Percentiles rank a stretch among this genome's conserved stretches.
Conservation (phyloP, 2,113 vertebrate genomes). For the Sakesphorus luctuosus region DNA sequence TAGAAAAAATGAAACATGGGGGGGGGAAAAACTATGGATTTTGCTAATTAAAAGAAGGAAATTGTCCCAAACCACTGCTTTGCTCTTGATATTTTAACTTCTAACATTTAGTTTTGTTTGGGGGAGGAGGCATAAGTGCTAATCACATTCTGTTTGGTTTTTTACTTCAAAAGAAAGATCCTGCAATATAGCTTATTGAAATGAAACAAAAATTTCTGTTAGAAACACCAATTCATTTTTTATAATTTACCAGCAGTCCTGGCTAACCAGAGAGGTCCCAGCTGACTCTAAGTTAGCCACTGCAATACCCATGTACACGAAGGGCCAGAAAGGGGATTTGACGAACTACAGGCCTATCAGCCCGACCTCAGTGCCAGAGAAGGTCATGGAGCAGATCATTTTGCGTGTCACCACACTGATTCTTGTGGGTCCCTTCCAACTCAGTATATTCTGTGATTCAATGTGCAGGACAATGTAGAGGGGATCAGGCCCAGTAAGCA, state of each 20-base stretch:
- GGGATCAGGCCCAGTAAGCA: not conserved
- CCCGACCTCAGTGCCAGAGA: not conserved
- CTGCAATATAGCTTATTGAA: not conserved
- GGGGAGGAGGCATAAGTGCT: not conserved
- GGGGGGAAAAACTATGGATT: not conserved
- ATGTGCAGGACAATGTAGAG: not conserved
- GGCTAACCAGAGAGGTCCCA: not conserved
- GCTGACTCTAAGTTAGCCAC: not conserved
- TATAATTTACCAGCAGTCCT: not conserved
- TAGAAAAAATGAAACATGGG: not conserved
- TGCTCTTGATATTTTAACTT: not conserved
- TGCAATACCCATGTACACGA: not conserved
- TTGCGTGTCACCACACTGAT: not conserved
- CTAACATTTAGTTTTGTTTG: not conserved
- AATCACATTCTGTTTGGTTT: not conserved
- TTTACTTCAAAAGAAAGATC: not conserved
- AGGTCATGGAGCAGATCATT: not conserved
- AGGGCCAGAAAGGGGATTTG: not conserved
- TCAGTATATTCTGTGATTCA: not conserved
- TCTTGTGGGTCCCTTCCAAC: not conserved
- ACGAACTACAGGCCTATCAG: not conserved
- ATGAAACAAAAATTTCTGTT: not conserved
- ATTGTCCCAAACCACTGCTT: not conserved
- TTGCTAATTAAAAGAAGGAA: not conserved
- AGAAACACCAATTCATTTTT: not conserved